Evolutionary conservation across 2,113 vertebrate genomes (phyloP), one percentile per base, ranked within the genome.

Genomic region (Nansenia antarctica): DNA sequence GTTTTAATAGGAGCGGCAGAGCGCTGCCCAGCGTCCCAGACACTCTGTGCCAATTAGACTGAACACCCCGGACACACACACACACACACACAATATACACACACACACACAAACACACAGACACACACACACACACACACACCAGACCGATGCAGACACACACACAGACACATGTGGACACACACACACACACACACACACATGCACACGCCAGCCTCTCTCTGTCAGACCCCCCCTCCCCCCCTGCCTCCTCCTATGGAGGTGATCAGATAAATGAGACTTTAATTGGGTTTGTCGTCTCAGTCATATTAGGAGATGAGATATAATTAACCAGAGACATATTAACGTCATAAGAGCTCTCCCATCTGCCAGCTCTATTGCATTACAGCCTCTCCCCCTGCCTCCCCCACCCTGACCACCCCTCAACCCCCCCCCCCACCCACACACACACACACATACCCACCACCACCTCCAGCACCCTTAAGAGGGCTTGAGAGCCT

Each of bases 211-310:
- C 12, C 62, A 29, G 9, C 3, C 5, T 12, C 27, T 29, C 53
- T 4, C 53, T 27, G 20, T 27, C 53, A 9, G 8, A 14, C 27
- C 27, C 54, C 11, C 42, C 3, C 27, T 12, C 8, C 86, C 81
- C 74, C 72, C 83, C 82, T 72, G 81, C 58, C 87, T 80, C 91
- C 88, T 84, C 73, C 64, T 74, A 90, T 89, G 80, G 84, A 90
- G 88, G 85, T 89, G 85, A 94, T 93, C 73, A 74, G 91, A 92
- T 92, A 90, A 93, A 94, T 93, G 87, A 86, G 83, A 87, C 89
- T 93, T 93, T 95, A 93, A 96, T 95, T 94, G 85, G 70, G 71
- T 93, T 96, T 88, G 94, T 87, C 89, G 89, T 79, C 88, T 88
- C 84, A 94, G 83, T 86, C 82, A 87, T 92, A 87, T 89, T 89